These are phyloP conservation scores for Vimba vimba DNA, from an alignment of 2,113 vertebrate species.

Conservation along the genomic window DNA sequence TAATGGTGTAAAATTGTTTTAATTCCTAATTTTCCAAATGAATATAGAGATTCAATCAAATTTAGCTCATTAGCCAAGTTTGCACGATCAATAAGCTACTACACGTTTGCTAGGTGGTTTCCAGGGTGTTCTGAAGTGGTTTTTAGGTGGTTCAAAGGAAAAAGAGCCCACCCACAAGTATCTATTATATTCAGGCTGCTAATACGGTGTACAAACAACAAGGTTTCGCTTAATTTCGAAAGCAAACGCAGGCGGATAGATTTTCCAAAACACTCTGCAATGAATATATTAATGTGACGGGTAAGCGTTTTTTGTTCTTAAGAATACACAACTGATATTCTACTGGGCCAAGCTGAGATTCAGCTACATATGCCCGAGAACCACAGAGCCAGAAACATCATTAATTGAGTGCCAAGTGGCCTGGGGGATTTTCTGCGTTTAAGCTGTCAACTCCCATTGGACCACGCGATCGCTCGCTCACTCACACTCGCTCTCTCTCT, in stretches of 20 bases:
- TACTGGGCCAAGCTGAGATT: conserved; percentile 60
- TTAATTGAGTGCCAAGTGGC: conserved; percentile 64
- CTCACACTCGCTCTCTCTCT: conserved; percentile 47
- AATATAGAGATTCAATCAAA: not conserved
- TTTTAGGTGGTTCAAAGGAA: not conserved
- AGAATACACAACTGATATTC: conserved; percentile 62
- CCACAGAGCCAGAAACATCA: conserved; percentile 63
- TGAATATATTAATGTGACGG: conserved; percentile 57
- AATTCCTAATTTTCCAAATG: not conserved
- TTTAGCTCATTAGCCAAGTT: not conserved
- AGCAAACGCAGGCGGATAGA: conserved; percentile 38
- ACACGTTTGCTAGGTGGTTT: not conserved
- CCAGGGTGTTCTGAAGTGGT: not conserved
- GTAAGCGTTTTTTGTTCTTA: conserved; percentile 52
- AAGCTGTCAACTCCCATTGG: conserved; percentile 60
- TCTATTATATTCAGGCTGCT: not conserved
- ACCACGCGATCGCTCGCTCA: conserved; percentile 50
- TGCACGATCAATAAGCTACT: not conserved
- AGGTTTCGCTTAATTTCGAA: conserved; percentile 39
- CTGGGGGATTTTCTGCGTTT: conserved; percentile 62
- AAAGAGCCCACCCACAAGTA: not conserved
- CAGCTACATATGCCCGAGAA: conserved; percentile 59
- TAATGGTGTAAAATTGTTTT: not conserved
- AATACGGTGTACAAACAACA: conserved; percentile 1
- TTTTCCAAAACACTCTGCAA: conserved; percentile 42